These are phyloP conservation scores for Meriones unguiculatus DNA, from an alignment of 2,113 vertebrate species.

Conservation along the genomic window DNA sequence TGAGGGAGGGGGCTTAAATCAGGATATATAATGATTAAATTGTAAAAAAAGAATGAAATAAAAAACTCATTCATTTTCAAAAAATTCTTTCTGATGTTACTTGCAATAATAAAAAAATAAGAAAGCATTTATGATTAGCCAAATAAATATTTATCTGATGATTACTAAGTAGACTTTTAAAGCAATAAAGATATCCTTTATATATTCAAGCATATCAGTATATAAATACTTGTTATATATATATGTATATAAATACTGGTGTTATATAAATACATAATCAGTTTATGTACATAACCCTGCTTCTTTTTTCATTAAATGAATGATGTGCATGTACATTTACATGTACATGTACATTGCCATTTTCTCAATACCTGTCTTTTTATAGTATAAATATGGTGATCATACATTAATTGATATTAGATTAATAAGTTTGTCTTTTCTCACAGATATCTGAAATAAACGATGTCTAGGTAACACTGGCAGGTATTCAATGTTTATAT, in stretches of 20 bases:
- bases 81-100: not conserved
- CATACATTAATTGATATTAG: not conserved
- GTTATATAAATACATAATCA: not conserved
- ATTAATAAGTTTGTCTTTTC: not conserved
- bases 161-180: not conserved
- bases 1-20: too few relatives aligned
- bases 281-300: not conserved
- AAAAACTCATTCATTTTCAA: too few relatives aligned
- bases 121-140: not conserved
- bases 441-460: not conserved
- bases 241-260: not conserved
- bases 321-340: not conserved
- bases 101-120: conserved; percentile 26
- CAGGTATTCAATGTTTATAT: not conserved
- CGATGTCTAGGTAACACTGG: not conserved
- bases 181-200: not conserved
- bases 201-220: not conserved
- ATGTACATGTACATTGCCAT: not conserved
- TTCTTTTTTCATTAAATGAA: conserved; percentile 19
- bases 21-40: too few relatives aligned
- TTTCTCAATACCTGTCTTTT: not conserved
- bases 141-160: conserved; percentile 2
- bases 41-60: too few relatives aligned
- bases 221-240: too few relatives aligned
- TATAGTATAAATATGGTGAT: not conserved